Conservation (phyloP, 1,140 invertebrate genomes). For the Episyrphus balteatus region DNA sequence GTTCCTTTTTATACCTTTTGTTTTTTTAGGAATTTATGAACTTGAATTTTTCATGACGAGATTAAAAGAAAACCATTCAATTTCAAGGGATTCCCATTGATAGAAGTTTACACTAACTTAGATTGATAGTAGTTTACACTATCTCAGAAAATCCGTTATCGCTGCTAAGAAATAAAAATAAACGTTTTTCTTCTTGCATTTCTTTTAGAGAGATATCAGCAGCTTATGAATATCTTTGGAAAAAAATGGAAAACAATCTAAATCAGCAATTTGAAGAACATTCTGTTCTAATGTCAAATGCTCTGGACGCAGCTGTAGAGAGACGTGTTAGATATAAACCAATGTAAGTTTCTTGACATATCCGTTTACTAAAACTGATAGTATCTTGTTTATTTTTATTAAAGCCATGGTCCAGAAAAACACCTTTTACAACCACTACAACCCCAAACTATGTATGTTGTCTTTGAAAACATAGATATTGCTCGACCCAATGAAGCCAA, state of each 20-base stretch:
- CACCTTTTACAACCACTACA: slow-evolving; percentile 43
- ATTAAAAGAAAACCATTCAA: no score
- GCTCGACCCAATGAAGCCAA: slow-evolving; percentile 45
- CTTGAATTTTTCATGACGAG: no score
- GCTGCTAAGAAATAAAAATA: no score
- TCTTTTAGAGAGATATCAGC: background rate
- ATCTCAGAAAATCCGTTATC: no score
- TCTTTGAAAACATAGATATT: slow-evolving; percentile 67
- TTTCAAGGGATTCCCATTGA: no score
- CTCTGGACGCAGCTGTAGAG: slow-evolving; percentile 47
- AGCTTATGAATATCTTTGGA: background rate
- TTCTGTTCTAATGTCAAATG: slow-evolving; percentile 50
- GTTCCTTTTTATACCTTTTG: no score
- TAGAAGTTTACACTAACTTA: no score
- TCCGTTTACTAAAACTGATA: no score
- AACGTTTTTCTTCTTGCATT: no score
- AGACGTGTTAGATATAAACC: slow-evolving; percentile 21
- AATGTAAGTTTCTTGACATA: slow-evolving; percentile 12
- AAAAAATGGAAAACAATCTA: slow-evolving; percentile 14
- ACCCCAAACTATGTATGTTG: slow-evolving; percentile 52
- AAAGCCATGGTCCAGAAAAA: slow-evolving; percentile 33
- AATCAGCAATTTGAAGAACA: slow-evolving; percentile 42
- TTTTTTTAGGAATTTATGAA: no score
- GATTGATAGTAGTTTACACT: no score
- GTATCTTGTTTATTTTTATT: background rate